Conservation (phyloP, 2,113 vertebrate species). For the Oreochromis tanganicae region DNA sequence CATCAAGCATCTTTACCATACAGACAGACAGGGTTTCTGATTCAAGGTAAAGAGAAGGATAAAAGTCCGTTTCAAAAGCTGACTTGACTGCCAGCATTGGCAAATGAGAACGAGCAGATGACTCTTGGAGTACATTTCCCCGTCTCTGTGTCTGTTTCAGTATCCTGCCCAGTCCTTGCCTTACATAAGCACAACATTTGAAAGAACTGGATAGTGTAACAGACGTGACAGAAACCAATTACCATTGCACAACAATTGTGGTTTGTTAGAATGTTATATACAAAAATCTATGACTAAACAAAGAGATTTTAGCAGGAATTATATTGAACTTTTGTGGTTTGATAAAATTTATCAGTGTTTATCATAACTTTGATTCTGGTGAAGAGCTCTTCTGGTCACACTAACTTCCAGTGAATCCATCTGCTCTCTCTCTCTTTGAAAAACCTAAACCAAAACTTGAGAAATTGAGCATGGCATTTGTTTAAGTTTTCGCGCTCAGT, state of each 20-base stretch:
- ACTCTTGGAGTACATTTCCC: not conserved
- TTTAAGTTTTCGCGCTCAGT: not conserved
- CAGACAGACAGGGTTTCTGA: not conserved
- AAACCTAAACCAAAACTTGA: not conserved
- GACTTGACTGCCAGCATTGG: not conserved
- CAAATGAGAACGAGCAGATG: not conserved
- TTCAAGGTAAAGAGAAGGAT: not conserved
- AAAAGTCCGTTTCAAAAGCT: not conserved
- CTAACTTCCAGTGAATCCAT: not conserved
- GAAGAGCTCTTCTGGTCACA: not conserved
- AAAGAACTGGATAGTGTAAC: not conserved
- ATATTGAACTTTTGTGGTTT: not conserved
- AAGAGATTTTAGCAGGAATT: not conserved
- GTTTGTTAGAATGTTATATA: not conserved
- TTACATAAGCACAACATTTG: not conserved
- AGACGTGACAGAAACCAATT: not conserved
- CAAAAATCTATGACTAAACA: not conserved
- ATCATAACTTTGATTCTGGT: not conserved
- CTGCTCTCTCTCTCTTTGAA: not conserved
- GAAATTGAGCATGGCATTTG: not conserved
- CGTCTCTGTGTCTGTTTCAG: not conserved
- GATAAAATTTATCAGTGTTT: not conserved
- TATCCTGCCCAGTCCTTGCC: not conserved
- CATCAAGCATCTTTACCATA: not conserved
- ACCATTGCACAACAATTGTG: not conserved